Evolutionary conservation across 1,140 invertebrate species (phyloP).

Genomic region (Neodiprion lecontei): DNA sequence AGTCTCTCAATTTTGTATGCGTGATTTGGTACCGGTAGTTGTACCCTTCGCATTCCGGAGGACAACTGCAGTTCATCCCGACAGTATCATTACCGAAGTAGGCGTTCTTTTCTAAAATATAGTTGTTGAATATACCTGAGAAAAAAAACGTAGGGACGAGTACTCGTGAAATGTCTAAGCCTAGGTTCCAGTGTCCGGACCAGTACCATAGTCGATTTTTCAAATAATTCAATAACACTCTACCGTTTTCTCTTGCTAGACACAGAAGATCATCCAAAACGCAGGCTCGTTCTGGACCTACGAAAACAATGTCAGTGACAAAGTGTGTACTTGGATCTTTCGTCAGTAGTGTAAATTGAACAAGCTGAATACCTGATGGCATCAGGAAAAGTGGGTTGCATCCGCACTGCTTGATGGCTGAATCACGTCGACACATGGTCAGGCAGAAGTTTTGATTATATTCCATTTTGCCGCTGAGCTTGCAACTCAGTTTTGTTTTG

Average conservation of each 20-base stretch:
- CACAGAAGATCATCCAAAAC: slow-evolving; percentile 32
- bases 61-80: slow-evolving; percentile 36
- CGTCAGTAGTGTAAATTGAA: no score
- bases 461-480: slow-evolving; percentile 17
- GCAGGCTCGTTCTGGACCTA: slow-evolving; percentile 21
- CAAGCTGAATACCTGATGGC: slow-evolving; percentile 9
- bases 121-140: slow-evolving; percentile 35
- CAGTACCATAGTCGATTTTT: neutral
- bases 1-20: slow-evolving; percentile 14
- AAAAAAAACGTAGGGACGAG: neutral
- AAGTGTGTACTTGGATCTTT: no score
- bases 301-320: neutral
- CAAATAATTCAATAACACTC: neutral
- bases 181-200: neutral
- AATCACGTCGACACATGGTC: slow-evolving; percentile 31
- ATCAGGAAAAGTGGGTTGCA: slow-evolving; percentile 41
- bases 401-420: slow-evolving; percentile 32
- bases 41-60: slow-evolving; percentile 36
- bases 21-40: slow-evolving; percentile 34
- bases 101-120: slow-evolving; percentile 21
- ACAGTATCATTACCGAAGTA: slow-evolving; percentile 27
- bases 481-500: slow-evolving; percentile 25
- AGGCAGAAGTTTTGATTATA: slow-evolving; percentile 37
- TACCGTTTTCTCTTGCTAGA: slow-evolving; percentile 36
- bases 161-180: neutral